Conservation (phyloP, 2,797 vertebrate genomes). For the Botia almorhae region DNA sequence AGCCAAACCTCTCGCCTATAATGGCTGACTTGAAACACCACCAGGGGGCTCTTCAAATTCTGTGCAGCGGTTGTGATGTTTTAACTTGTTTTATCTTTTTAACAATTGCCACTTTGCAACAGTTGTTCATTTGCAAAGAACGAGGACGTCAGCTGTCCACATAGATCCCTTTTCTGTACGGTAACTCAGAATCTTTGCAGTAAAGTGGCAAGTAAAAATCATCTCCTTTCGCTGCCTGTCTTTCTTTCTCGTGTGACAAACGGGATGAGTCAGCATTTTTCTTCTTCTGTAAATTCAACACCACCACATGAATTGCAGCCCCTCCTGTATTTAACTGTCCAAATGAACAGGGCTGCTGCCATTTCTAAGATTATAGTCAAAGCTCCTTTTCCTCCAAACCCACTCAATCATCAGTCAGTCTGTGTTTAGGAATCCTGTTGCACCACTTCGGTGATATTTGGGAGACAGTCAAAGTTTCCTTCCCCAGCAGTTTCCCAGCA, state of each 20-base stretch:
- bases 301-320: conserved; percentile 53
- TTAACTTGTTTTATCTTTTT: background rate
- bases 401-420: conserved; percentile 24
- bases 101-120: background rate
- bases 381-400: conserved; percentile 30
- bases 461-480: background rate
- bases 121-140: background rate
- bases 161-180: background rate
- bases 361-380: conserved; percentile 41
- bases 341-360: conserved; percentile 26
- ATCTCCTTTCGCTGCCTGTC: background rate
- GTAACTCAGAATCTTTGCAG: background rate
- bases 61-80: background rate
- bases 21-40: background rate
- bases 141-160: background rate
- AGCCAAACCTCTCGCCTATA: background rate
- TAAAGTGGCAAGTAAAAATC: conserved; percentile 8
- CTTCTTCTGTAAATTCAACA: conserved; percentile 54
- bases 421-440: conserved; percentile 32
- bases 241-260: conserved; percentile 17
- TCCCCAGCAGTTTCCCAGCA: conserved; percentile 31
- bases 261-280: conserved; percentile 53
- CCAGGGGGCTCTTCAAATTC: conserved; percentile 7
- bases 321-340: conserved; percentile 23
- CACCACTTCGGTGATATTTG: conserved; percentile 32